Evolutionary conservation across 1,140 invertebrate species (phyloP).

Genomic region (Drosophila ironensis): DNA sequence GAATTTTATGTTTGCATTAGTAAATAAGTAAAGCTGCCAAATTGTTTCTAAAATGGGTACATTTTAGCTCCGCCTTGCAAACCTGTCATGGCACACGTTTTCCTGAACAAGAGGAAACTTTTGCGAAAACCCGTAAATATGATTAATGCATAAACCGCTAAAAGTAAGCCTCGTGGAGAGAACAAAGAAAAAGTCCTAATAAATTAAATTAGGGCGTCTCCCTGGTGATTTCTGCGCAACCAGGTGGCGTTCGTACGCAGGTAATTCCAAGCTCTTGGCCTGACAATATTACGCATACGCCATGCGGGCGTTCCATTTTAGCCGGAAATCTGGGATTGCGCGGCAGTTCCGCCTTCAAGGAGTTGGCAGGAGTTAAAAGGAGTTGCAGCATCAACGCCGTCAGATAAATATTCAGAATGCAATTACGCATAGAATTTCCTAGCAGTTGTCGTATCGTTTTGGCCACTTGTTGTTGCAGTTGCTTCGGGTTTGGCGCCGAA

Average conservation of each 20-base stretch:
- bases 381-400: slow-evolving; percentile 2
- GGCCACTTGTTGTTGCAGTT: slow-evolving; percentile 21
- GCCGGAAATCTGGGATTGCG: background rate
- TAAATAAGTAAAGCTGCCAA: too few relatives aligned
- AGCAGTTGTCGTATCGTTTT: slow-evolving; percentile 62
- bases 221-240: slow-evolving; percentile 20
- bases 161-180: slow-evolving; percentile 13
- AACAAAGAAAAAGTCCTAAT: slow-evolving; percentile 6
- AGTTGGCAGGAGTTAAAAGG: background rate
- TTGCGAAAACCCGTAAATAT: slow-evolving; percentile 7
- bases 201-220: slow-evolving; percentile 33
- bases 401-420: slow-evolving; percentile 72
- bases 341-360: too few relatives aligned
- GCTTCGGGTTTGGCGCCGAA: slow-evolving; percentile 5
- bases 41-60: too few relatives aligned
- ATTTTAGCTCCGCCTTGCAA: too few relatives aligned
- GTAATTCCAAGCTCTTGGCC: background rate
- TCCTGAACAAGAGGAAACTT: too few relatives aligned
- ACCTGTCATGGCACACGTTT: too few relatives aligned
- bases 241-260: background rate
- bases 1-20: too few relatives aligned
- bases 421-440: slow-evolving; percentile 73
- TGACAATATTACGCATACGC: slow-evolving; percentile 2
- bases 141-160: slow-evolving; percentile 13
- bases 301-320: background rate